phyloP scores from a whole-genome alignment of 2,113 vertebrate species.

The Odobenus rosmarus region DNA sequence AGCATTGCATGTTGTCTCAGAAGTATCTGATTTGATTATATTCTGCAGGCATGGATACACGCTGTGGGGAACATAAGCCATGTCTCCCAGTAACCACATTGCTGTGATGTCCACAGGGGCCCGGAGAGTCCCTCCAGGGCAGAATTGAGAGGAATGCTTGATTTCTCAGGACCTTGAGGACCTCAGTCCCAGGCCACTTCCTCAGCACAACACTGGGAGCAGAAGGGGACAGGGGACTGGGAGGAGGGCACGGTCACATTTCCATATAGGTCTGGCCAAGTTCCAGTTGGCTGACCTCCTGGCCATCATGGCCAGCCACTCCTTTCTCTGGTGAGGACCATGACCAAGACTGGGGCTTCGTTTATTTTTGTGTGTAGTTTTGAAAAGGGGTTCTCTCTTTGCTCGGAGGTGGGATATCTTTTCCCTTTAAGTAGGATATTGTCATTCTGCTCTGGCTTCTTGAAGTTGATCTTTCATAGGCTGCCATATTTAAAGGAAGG shows the following conservation, averaged over 20 bases:
- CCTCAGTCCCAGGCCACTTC: background rate
- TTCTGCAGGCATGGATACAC: background rate
- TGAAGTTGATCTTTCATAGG: constrained; percentile 48
- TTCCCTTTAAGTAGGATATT: background rate
- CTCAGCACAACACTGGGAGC: background rate
- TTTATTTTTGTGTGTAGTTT: constrained; percentile 12
- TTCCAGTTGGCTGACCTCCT: background rate
- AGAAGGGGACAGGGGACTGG: background rate
- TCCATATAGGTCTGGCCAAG: background rate
- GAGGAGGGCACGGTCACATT: background rate
- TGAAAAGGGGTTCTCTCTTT: background rate
- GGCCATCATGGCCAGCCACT: rapidly evolving
- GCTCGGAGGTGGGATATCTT: background rate
- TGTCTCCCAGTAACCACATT: background rate
- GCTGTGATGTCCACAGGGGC: background rate
- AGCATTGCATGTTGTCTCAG: background rate
- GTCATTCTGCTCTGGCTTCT: constrained; percentile 22
- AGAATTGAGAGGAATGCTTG: background rate
- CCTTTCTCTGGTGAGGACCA: background rate
- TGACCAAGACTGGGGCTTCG: rapidly evolving
- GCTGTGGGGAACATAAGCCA: background rate
- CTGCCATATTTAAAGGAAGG: constrained; percentile 59
- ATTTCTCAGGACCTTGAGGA: background rate
- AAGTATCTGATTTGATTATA: background rate
- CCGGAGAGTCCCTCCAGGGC: background rate